Percentiles rank a stretch among this genome's conserved stretches.
These are phyloP conservation scores for Zelleria hepariella DNA, from an alignment of 2,888 invertebrate species.

Conservation along the genomic window DNA sequence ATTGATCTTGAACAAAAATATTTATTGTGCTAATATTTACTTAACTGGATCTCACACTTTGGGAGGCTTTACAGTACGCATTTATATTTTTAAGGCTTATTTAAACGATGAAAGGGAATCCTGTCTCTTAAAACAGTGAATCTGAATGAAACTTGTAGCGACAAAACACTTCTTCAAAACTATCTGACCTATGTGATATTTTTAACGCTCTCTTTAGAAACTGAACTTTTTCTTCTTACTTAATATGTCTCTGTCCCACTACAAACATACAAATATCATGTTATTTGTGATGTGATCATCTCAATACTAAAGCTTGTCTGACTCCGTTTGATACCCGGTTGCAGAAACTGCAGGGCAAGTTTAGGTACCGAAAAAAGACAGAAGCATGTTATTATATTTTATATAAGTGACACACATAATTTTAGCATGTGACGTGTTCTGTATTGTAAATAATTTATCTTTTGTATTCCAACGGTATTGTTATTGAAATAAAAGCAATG, in stretches of 20 bases:
- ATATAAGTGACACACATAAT: background rate
- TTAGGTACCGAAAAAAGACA: no score
- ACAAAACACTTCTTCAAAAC: background rate
- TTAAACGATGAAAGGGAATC: background rate
- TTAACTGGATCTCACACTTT: background rate
- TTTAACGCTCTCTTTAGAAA: background rate
- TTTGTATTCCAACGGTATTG: background rate
- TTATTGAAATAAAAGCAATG: background rate
- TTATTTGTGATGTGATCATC: no score
- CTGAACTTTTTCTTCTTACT: background rate
- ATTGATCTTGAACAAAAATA: background rate
- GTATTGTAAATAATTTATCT: background rate
- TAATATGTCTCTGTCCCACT: background rate
- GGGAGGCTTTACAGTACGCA: slow-evolving; percentile 3
- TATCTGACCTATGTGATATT: background rate
- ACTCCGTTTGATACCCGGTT: no score
- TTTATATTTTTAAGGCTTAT: slow-evolving; percentile 1
- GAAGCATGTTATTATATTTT: no score
- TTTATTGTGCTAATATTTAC: background rate
- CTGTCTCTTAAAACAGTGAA: no score
- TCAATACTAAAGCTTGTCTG: no score
- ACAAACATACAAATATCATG: no score
- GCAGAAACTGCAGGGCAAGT: no score
- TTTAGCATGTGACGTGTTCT: background rate
- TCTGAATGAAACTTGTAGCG: no score